phyloP scores from a whole-genome alignment of 1,140 invertebrate species.

The Neodiprion fabricii region DNA sequence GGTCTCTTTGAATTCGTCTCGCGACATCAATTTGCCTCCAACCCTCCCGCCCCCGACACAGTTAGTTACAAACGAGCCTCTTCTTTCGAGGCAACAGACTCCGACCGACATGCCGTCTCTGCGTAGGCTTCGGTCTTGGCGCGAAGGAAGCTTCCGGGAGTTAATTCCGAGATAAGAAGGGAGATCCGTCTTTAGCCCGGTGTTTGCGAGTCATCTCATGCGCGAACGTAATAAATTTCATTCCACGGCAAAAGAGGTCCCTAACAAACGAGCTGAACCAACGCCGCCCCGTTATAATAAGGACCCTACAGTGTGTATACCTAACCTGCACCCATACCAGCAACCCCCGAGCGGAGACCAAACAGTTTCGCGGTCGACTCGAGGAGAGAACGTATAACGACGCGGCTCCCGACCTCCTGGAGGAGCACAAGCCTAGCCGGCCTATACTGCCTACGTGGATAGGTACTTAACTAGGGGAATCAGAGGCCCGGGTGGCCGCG shows the following conservation, averaged over 20 bases:
- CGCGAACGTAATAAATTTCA: slow-evolving; percentile 44
- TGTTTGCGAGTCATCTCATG: slow-evolving; percentile 38
- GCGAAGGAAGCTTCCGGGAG: not conserved
- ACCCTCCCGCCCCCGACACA: not conserved
- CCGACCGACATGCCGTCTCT: too few relatives aligned
- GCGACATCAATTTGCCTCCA: not conserved
- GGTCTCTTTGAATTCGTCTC: not conserved
- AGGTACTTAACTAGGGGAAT: slow-evolving; percentile 4
- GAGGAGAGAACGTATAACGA: slow-evolving; percentile 1
- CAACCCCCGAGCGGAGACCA: not conserved
- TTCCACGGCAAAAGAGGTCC: slow-evolving; percentile 38
- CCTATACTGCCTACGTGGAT: not conserved
- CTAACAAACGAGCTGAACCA: slow-evolving; percentile 36
- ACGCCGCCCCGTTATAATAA: not conserved
- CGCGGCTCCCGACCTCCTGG: not conserved
- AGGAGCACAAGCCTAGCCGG: not conserved
- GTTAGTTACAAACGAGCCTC: not conserved
- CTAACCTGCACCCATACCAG: not conserved
- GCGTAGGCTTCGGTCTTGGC: not conserved
- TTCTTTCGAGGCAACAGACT: not conserved
- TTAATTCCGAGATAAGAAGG: slow-evolving; percentile 16
- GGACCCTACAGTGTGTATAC: too few relatives aligned
- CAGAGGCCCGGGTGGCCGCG: not conserved
- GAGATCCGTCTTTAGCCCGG: slow-evolving; percentile 32
- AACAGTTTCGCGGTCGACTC: not conserved